These are phyloP conservation scores for Vombatus ursinus DNA, from an alignment of 2,113 vertebrate genomes.

Conservation along the genomic window DNA sequence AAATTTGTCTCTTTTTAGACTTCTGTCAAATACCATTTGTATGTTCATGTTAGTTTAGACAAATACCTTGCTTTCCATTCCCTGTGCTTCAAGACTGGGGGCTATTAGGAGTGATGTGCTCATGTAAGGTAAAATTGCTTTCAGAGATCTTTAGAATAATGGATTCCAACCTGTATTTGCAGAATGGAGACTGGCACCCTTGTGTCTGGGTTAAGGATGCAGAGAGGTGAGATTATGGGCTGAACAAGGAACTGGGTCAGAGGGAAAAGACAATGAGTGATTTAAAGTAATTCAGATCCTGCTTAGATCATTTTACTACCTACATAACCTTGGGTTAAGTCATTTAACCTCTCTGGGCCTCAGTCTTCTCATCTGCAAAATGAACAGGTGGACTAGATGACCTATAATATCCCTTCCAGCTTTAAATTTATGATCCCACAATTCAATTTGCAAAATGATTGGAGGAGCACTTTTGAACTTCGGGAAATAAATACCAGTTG, in stretches of 20 bases:
- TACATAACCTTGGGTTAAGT: accelerated
- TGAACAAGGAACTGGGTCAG: slow-evolving; percentile 19
- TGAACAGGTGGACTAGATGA: background rate
- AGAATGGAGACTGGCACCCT: slow-evolving; percentile 25
- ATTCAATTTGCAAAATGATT: background rate
- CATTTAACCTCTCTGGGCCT: background rate
- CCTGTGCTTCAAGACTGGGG: slow-evolving; percentile 28
- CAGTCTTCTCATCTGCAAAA: background rate
- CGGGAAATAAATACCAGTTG: background rate
- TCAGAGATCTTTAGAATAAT: slow-evolving; percentile 67
- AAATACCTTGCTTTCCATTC: slow-evolving; percentile 20
- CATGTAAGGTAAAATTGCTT: slow-evolving; percentile 66
- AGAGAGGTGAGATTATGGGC: slow-evolving; percentile 22
- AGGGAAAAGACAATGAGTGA: slow-evolving; percentile 2
- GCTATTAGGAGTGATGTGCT: slow-evolving; percentile 26
- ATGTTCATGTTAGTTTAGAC: background rate
- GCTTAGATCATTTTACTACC: too few species aligned
- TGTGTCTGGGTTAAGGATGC: slow-evolving; percentile 35
- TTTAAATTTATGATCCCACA: too few species aligned
- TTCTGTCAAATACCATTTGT: background rate
- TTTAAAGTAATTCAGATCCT: background rate
- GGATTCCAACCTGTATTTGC: slow-evolving; percentile 65
- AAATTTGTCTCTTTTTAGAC: background rate
- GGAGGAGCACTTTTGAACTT: background rate
- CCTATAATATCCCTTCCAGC: background rate